Percentiles rank a stretch among this genome's conserved stretches.
Evolutionary conservation across 2,797 vertebrate genomes (phyloP).

Genomic region (Thripadectes ignobilis): DNA sequence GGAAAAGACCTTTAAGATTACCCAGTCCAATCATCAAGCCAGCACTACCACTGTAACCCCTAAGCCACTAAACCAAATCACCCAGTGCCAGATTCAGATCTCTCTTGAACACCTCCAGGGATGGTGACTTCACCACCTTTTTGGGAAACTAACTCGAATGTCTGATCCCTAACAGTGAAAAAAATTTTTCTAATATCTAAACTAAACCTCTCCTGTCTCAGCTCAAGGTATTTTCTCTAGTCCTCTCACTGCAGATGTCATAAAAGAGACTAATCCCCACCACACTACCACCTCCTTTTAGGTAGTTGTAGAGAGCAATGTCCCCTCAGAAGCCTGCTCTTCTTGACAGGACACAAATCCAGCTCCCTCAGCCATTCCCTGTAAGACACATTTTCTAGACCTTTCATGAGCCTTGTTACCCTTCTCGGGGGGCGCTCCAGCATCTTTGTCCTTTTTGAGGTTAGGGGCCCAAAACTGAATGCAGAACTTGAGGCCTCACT

Average conservation of each 20-base stretch:
- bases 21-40: background rate
- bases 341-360: background rate
- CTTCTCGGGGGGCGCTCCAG: background rate
- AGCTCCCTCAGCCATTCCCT: background rate
- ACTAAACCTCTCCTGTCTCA: background rate
- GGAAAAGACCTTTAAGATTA: background rate
- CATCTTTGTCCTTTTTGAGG: background rate
- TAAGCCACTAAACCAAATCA: background rate
- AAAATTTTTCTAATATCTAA: background rate
- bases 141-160: background rate
- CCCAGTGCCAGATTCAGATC: background rate
- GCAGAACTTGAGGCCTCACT: background rate
- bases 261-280: background rate
- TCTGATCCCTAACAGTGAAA: background rate
- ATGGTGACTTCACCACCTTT: background rate
- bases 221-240: background rate
- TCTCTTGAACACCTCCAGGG: background rate
- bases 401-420: accelerated
- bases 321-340: accelerated
- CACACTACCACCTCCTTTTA: background rate
- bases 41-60: background rate
- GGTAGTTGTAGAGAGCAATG: background rate
- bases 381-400: background rate
- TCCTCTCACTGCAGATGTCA: accelerated
- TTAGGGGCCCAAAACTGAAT: background rate